phyloP scores from a whole-genome alignment of 2,888 invertebrate genomes.

The Watsonalla cultraria region DNA sequence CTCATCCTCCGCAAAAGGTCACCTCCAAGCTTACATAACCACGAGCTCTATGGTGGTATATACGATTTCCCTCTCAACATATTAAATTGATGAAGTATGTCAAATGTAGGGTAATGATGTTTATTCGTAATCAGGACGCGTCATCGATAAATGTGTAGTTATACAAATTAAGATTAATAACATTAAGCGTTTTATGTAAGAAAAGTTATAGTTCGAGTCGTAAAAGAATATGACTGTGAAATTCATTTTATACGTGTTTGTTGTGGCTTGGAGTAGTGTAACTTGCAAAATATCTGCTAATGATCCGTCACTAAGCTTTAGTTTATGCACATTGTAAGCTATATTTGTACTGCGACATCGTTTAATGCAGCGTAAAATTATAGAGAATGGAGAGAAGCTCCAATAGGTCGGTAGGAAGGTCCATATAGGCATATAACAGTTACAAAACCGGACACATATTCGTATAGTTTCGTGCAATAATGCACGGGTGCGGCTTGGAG shows the following conservation, averaged over 20 bases:
- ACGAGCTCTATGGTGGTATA: background rate
- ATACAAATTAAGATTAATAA: background rate
- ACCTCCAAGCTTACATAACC: constrained; percentile 44
- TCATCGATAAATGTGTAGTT: background rate
- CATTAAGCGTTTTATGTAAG: background rate
- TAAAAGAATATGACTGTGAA: background rate
- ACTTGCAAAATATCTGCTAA: background rate
- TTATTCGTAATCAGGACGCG: constrained; percentile 5
- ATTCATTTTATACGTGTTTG: background rate
- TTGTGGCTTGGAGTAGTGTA: background rate
- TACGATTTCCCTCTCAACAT: background rate
- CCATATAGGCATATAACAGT: constrained; percentile 6
- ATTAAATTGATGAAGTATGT: background rate
- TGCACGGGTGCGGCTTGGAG: background rate
- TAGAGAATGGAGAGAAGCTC: constrained; percentile 8
- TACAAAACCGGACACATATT: constrained; percentile 32
- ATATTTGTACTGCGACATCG: constrained; percentile 4
- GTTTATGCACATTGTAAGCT: constrained; percentile 7
- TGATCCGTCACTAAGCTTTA: background rate
- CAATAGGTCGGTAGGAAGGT: no score
- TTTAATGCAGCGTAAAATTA: constrained; percentile 24
- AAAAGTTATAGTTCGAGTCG: background rate
- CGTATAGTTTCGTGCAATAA: constrained; percentile 11
- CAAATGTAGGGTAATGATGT: constrained; percentile 9
- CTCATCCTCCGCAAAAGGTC: constrained; percentile 70